Conservation (phyloP, 2,113 vertebrate genomes). For the Xiphophorus maculatus region DNA sequence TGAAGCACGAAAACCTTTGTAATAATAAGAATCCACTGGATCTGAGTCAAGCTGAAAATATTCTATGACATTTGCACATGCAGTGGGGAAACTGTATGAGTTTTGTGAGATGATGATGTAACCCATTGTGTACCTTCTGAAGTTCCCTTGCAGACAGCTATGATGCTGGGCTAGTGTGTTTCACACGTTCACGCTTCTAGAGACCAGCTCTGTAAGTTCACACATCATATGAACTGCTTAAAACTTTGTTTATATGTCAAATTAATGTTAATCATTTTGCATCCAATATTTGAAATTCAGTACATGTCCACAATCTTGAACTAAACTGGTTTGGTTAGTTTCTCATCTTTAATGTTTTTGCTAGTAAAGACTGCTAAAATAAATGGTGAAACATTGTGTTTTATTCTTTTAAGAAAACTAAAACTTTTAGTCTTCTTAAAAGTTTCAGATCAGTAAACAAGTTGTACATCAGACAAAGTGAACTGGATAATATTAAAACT, state of each 20-base stretch:
- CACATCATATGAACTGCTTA: neutral
- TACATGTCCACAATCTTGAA: neutral
- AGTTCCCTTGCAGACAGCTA: conserved; percentile 53
- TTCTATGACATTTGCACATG: conserved; percentile 17
- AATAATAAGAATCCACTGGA: conserved; percentile 18
- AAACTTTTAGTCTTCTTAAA: no score
- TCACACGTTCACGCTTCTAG: conserved; percentile 23
- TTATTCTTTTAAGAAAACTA: no score
- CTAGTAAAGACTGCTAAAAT: neutral
- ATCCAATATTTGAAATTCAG: neutral
- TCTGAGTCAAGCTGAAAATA: conserved; percentile 25
- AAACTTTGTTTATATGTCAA: neutral
- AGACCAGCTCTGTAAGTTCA: neutral
- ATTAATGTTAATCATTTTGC: neutral
- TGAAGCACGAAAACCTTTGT: neutral
- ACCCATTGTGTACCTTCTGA: conserved; percentile 4
- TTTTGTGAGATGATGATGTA: conserved; percentile 26
- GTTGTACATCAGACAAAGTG: neutral
- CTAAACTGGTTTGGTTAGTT: neutral
- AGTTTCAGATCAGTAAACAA: no score
- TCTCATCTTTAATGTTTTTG: neutral
- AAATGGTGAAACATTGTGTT: no score
- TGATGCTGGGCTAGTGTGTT: conserved; percentile 54
- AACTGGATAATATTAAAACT: neutral
- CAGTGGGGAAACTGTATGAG: neutral